Conservation (phyloP, 2,113 vertebrate genomes). For the Mugil cephalus region DNA sequence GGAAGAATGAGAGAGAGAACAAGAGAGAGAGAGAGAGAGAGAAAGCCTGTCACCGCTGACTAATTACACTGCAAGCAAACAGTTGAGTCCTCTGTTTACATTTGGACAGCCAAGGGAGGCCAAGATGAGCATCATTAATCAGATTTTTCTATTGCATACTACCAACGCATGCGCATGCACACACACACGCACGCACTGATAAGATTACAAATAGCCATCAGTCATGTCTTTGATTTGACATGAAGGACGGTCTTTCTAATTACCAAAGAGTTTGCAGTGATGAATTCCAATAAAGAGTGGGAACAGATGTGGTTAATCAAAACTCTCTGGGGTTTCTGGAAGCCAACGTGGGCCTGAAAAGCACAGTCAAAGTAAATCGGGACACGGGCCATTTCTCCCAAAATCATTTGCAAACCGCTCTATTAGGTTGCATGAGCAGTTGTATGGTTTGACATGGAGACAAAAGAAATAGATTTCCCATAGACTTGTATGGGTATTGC, state of each 20-base stretch:
- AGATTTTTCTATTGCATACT: slow-evolving; percentile 60
- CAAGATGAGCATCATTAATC: slow-evolving; percentile 79
- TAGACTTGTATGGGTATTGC: slow-evolving; percentile 13
- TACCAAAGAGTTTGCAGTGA: slow-evolving; percentile 64
- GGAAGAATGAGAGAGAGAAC: slow-evolving; percentile 47
- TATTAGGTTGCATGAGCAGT: slow-evolving; percentile 29
- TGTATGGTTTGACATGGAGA: slow-evolving; percentile 9
- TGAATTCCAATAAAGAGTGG: slow-evolving; percentile 72
- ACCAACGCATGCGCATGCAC: slow-evolving; percentile 56
- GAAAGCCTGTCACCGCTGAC: slow-evolving; percentile 75
- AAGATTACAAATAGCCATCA: slow-evolving; percentile 74
- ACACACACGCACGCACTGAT: slow-evolving; percentile 39
- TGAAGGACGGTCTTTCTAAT: slow-evolving; percentile 72
- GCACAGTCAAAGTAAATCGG: slow-evolving; percentile 59
- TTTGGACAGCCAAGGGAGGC: slow-evolving; percentile 73
- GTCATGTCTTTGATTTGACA: slow-evolving; percentile 76
- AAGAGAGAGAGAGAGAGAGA: slow-evolving; percentile 65
- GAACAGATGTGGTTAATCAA: slow-evolving; percentile 67
- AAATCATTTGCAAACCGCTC: slow-evolving; percentile 53
- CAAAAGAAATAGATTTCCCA: slow-evolving; percentile 36
- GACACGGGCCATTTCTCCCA: slow-evolving; percentile 45
- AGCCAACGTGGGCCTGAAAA: slow-evolving; percentile 26
- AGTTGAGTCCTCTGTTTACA: slow-evolving; percentile 81
- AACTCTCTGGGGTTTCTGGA: slow-evolving; percentile 46
- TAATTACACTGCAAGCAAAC: slow-evolving; percentile 79